These are phyloP conservation scores for Patagioenas fasciata DNA, from an alignment of 2,113 vertebrate genomes.

Conservation along the genomic window DNA sequence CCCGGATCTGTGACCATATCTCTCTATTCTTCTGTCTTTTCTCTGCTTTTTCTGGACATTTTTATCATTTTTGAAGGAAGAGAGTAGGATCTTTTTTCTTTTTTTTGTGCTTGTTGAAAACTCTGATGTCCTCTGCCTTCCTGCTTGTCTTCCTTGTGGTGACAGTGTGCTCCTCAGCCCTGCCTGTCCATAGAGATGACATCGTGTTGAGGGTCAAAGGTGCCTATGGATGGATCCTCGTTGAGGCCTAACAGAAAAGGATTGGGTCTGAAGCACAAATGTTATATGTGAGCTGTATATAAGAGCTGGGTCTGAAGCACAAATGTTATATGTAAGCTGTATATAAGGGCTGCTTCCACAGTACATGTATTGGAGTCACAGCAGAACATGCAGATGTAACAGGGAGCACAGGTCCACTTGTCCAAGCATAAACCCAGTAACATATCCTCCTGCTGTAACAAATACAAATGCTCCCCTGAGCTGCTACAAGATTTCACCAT, in stretches of 20 bases:
- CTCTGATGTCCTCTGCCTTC: not conserved
- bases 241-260: not conserved
- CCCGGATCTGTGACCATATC: not conserved
- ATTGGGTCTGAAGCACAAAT: not conserved
- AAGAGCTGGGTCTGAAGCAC: not conserved
- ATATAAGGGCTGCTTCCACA: not conserved
- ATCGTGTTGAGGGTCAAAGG: rapidly evolving
- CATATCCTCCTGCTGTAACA: not conserved
- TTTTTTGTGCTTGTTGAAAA: not conserved
- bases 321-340: not conserved
- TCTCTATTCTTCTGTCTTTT: not conserved
- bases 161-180: not conserved
- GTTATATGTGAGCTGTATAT: not conserved
- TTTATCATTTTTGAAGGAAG: not conserved
- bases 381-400: not conserved
- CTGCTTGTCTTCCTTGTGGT: not conserved
- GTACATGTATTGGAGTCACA: not conserved
- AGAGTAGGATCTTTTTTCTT: not conserved
- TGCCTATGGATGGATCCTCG: not conserved
- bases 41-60: not conserved
- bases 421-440: not conserved
- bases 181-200: not conserved
- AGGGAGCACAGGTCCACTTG: not conserved
- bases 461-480: not conserved
- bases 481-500: not conserved